Evolutionary conservation across 2,113 vertebrate species (phyloP).

Genomic region (Apus apus): DNA sequence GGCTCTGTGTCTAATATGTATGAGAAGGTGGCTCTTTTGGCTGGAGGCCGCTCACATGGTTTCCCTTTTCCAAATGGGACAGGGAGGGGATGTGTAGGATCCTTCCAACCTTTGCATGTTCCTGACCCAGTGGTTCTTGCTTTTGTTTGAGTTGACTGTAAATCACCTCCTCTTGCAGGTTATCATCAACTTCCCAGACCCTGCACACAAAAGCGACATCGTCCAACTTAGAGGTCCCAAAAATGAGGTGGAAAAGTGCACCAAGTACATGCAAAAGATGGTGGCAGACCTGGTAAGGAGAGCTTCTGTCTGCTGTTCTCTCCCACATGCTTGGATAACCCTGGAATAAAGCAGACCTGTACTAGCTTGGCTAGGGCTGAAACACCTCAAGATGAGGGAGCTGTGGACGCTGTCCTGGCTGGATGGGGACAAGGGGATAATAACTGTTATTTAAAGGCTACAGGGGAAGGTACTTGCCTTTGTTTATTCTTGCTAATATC

Average conservation of each 20-base stretch:
- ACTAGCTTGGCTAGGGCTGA: background rate
- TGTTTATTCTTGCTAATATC: background rate
- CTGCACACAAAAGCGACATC: conserved; percentile 94
- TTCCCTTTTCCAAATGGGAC: background rate
- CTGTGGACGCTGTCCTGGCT: background rate
- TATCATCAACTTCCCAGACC: conserved; percentile 98
- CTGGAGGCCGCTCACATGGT: background rate
- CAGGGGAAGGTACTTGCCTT: background rate
- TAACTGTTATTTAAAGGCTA: background rate
- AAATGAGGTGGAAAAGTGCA: conserved; percentile 96
- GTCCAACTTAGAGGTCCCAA: conserved; percentile 96
- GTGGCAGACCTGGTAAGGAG: conserved; percentile 93
- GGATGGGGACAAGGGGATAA: background rate
- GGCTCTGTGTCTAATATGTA: background rate
- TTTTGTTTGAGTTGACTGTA: background rate
- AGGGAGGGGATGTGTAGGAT: background rate
- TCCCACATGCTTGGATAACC: background rate
- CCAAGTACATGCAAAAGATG: conserved; percentile 97
- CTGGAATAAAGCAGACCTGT: background rate
- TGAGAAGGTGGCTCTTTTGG: background rate
- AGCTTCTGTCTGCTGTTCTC: background rate
- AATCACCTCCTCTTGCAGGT: conserved; percentile 77
- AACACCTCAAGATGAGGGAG: background rate
- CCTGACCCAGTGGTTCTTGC: background rate
- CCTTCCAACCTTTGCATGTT: background rate